A percentile compares a stretch with the other conserved stretches of the same genome.
Conservation (phyloP, 2,113 vertebrate species). For the Corythaeola cristata region DNA sequence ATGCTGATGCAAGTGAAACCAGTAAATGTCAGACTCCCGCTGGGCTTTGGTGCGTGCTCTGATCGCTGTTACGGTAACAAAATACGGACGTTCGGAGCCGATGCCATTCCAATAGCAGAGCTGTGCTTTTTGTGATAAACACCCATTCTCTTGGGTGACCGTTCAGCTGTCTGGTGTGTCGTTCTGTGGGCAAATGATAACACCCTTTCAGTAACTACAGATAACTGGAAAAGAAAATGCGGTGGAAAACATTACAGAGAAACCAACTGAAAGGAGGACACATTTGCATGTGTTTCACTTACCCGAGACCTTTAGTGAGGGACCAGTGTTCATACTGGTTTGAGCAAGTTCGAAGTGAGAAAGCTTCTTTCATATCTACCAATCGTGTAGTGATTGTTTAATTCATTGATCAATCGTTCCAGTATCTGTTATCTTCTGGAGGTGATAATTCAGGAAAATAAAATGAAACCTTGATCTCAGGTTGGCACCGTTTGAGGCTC, state of each 20-base stretch:
- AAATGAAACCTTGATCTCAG: neutral
- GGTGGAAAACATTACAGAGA: accelerated
- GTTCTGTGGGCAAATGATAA: neutral
- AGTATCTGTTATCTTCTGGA: neutral
- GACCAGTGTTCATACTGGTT: neutral
- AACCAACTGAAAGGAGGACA: neutral
- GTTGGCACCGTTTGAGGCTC: neutral
- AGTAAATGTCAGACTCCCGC: neutral
- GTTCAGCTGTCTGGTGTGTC: neutral
- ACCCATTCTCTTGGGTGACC: accelerated
- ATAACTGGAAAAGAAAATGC: neutral
- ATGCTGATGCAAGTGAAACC: neutral
- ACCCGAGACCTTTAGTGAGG: neutral
- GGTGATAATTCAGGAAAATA: neutral
- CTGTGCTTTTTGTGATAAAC: neutral
- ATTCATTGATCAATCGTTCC: neutral
- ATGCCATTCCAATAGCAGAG: neutral
- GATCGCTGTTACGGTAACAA: accelerated
- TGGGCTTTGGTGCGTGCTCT: neutral
- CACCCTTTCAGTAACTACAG: neutral
- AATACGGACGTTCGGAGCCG: neutral
- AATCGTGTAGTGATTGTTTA: neutral
- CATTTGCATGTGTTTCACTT: neutral
- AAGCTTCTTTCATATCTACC: neutral
- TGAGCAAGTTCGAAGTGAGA: neutral